Evolutionary conservation across 2,113 vertebrate species (phyloP).

Genomic region (Brienomyrus brachyistius): DNA sequence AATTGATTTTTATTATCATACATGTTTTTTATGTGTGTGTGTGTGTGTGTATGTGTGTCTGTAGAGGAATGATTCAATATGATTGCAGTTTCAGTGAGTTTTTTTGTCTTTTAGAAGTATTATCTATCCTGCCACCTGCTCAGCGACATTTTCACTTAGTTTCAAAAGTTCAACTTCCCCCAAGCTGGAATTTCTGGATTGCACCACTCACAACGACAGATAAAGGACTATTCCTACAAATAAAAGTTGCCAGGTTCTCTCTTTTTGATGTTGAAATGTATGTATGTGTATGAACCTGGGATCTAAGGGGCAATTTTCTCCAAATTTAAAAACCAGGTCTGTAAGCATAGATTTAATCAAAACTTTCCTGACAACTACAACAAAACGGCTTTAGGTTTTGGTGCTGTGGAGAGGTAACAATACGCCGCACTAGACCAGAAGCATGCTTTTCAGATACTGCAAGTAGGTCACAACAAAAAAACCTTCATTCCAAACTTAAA

Average conservation of each 20-base stretch:
- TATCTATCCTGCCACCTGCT: constrained; percentile 11
- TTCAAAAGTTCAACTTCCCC: not conserved
- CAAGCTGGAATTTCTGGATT: not conserved
- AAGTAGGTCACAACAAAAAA: constrained; percentile 2
- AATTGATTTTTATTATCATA: not conserved
- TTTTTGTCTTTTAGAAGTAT: not conserved
- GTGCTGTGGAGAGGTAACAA: not conserved
- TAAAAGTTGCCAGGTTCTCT: not conserved
- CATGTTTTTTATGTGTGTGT: not conserved
- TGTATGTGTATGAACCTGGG: constrained; percentile 3
- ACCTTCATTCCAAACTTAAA: constrained; percentile 14
- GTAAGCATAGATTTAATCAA: constrained; percentile 15
- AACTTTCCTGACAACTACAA: constrained; percentile 9
- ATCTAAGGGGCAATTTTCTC: constrained; percentile 17
- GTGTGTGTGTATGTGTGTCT: not conserved
- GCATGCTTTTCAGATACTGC: constrained; percentile 2
- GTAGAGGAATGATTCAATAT: not conserved
- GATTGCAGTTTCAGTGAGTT: too few species aligned
- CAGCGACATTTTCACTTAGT: not conserved
- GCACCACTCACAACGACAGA: not conserved
- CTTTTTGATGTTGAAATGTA: not conserved
- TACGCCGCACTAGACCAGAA: not conserved
- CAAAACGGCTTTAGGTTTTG: constrained; percentile 14
- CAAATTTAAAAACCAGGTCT: constrained; percentile 8
- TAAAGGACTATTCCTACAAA: not conserved